These are phyloP conservation scores for Colinus virginianus DNA, from an alignment of 2,113 vertebrate genomes.

Conservation along the genomic window DNA sequence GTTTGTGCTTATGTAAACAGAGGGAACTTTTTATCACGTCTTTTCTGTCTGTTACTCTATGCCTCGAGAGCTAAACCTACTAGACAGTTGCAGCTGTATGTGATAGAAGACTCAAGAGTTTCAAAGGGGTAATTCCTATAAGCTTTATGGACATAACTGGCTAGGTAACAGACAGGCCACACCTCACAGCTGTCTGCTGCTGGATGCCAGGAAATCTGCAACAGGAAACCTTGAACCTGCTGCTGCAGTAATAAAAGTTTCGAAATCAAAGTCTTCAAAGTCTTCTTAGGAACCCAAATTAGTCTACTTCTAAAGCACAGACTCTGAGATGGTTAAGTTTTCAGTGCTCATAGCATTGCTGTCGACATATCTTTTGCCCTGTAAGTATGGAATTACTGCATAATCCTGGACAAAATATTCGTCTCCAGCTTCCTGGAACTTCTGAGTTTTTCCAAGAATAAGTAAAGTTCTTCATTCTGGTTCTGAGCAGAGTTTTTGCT, in stretches of 20 bases:
- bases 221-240: neutral
- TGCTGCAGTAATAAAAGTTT: neutral
- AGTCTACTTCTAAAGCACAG: neutral
- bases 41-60: neutral
- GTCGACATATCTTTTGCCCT: neutral
- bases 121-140: neutral
- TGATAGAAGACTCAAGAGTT: neutral
- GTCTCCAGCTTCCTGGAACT: neutral
- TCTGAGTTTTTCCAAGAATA: neutral
- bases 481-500: neutral
- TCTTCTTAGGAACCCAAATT: neutral
- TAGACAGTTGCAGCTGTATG: neutral
- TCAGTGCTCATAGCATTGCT: neutral
- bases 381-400: neutral
- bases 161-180: neutral
- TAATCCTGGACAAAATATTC: neutral
- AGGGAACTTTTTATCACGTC: neutral
- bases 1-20: neutral
- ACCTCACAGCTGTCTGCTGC: neutral
- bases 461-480: neutral
- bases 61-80: neutral
- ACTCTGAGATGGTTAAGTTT: neutral
- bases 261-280: rapidly evolving
- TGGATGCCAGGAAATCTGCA: neutral
- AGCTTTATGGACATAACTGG: neutral